These are phyloP conservation scores for Galerucella calmariensis DNA, from an alignment of 2,888 invertebrate species.

Conservation along the genomic window DNA sequence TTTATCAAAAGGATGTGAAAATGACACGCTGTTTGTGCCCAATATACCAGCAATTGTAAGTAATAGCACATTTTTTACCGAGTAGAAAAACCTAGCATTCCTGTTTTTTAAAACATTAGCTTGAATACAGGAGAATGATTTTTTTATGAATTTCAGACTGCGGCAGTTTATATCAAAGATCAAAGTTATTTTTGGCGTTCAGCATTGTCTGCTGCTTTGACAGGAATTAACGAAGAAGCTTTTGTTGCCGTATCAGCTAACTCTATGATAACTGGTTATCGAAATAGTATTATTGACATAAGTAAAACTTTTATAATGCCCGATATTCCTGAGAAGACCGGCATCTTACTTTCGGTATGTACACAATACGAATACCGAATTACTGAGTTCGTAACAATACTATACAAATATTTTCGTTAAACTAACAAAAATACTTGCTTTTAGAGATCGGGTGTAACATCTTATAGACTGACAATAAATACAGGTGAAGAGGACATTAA, in stretches of 20 bases:
- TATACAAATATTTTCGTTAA: not conserved
- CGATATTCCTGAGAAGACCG: constrained; percentile 32
- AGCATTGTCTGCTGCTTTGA: constrained; percentile 64
- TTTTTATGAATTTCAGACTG: constrained; percentile 64
- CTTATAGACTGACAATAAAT: constrained; percentile 75
- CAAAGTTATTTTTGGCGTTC: constrained; percentile 64
- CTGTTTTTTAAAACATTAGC: no score
- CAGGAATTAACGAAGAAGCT: constrained; percentile 62
- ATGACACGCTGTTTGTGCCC: constrained; percentile 75
- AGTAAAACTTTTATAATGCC: constrained; percentile 62
- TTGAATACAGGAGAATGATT: not conserved
- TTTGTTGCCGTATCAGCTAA: constrained; percentile 69
- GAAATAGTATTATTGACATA: constrained; percentile 69
- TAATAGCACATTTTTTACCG: not conserved
- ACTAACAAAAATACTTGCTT: constrained; percentile 27
- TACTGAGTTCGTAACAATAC: no score
- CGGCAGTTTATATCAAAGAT: constrained; percentile 68
- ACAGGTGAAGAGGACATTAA: constrained; percentile 74
- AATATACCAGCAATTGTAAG: constrained; percentile 81
- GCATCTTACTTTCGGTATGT: constrained; percentile 74
- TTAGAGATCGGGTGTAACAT: constrained; percentile 72
- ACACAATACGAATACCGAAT: not conserved
- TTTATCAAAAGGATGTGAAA: constrained; percentile 67
- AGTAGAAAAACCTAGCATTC: no score
- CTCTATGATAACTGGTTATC: constrained; percentile 80